A percentile compares a stretch with the other conserved stretches of the same genome.
Evolutionary conservation across 2,888 invertebrate species (phyloP).

Genomic region (Dolichopus griseipennis): DNA sequence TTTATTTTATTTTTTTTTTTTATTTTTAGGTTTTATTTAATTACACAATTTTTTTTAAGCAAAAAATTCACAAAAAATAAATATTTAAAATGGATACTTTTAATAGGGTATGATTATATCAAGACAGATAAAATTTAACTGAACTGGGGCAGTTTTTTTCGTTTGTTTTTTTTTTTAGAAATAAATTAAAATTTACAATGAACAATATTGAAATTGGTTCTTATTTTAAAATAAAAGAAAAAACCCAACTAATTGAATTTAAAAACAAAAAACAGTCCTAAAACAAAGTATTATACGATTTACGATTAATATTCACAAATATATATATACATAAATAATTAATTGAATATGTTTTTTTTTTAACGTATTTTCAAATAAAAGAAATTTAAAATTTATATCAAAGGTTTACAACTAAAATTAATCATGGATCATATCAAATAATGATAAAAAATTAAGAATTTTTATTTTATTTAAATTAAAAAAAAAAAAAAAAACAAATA

Average conservation of each 20-base stretch:
- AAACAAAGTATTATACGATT: background rate
- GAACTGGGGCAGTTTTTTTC: conserved; percentile 1
- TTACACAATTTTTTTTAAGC: background rate
- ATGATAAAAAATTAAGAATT: background rate
- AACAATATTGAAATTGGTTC: background rate
- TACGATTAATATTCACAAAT: too few relatives aligned
- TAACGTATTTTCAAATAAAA: background rate
- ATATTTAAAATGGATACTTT: background rate
- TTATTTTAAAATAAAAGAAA: background rate
- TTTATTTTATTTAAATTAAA: background rate
- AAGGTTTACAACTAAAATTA: background rate
- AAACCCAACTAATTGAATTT: background rate
- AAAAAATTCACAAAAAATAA: background rate
- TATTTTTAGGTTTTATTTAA: background rate
- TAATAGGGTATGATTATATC: background rate
- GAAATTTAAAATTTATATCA: background rate
- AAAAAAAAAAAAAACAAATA: background rate
- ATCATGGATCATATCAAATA: background rate
- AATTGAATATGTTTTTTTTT: background rate
- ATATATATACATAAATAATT: background rate
- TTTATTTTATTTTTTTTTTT: background rate
- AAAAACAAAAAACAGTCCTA: background rate
- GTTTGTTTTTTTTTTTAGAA: background rate
- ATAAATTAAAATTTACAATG: background rate
- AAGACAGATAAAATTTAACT: background rate